A percentile compares a stretch with the other conserved stretches of the same genome.
Conservation (phyloP, 2,113 vertebrate genomes). For the Osmerus mordax region DNA sequence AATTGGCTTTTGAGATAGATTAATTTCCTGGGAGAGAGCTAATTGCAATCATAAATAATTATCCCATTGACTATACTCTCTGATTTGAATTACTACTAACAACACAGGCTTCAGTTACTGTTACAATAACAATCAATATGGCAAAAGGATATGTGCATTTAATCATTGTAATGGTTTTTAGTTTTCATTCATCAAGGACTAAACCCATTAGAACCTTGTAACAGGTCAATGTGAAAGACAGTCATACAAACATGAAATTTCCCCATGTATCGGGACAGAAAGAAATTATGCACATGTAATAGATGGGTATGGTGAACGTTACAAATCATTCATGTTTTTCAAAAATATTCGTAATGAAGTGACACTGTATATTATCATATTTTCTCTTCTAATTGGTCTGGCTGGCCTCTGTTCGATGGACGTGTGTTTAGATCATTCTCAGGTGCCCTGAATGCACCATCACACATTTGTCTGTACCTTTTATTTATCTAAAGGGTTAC, state of each 20-base stretch:
- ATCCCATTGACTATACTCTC: constrained; percentile 1
- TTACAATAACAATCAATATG: neutral
- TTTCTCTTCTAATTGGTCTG: neutral
- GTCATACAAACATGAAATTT: too few relatives aligned
- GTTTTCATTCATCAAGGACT: too few relatives aligned
- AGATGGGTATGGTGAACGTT: too few relatives aligned
- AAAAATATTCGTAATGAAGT: too few relatives aligned
- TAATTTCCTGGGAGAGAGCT: neutral
- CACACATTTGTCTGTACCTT: neutral
- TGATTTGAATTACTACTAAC: neutral
- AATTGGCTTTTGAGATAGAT: neutral
- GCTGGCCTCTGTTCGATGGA: neutral
- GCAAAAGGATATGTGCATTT: neutral
- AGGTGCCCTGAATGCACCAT: neutral
- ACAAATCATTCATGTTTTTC: too few relatives aligned
- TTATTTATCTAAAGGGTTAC: neutral
- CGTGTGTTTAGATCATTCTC: neutral
- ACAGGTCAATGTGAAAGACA: too few relatives aligned
- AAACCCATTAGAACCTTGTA: too few relatives aligned
- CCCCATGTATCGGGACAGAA: too few relatives aligned
- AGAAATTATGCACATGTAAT: too few relatives aligned
- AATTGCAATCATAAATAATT: constrained; percentile 8
- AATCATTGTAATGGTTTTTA: neutral
- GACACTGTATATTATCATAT: neutral
- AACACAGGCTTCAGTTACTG: neutral